These are phyloP conservation scores for Ashinkailepas kermadecensis DNA, from an alignment of 2,888 invertebrate genomes.

Conservation along the genomic window DNA sequence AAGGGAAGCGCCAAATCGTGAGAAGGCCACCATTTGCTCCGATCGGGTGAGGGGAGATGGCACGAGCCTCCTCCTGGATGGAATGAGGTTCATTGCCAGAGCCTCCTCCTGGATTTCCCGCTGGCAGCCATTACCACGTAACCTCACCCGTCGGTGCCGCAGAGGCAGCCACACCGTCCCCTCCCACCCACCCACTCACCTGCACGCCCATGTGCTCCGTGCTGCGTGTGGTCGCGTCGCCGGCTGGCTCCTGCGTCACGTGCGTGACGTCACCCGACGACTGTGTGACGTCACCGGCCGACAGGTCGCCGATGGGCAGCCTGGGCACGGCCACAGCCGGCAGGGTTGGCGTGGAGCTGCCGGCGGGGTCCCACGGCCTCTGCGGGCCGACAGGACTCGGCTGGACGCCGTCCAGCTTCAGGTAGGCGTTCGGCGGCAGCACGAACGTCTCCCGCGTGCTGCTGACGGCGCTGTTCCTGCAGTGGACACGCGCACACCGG, in stretches of 20 bases:
- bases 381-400: neutral
- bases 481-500: too few species aligned
- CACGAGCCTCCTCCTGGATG: too few species aligned
- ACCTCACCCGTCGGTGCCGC: too few species aligned
- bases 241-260: too few species aligned
- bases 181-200: neutral
- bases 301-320: neutral
- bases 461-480: neutral
- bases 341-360: neutral
- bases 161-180: too few species aligned
- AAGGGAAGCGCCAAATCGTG: too few species aligned
- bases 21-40: too few species aligned
- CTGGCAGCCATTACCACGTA: too few species aligned
- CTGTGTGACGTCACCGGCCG: neutral
- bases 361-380: neutral
- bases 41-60: too few species aligned
- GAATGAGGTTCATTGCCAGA: too few species aligned
- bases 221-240: neutral
- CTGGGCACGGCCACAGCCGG: neutral
- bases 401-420: neutral
- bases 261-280: neutral
- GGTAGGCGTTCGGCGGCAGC: neutral
- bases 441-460: neutral
- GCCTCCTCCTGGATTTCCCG: too few species aligned
- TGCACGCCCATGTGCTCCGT: conserved; percentile 10